Evolutionary conservation across 1,140 invertebrate species (phyloP).

Genomic region (Sycophaga agraensis): DNA sequence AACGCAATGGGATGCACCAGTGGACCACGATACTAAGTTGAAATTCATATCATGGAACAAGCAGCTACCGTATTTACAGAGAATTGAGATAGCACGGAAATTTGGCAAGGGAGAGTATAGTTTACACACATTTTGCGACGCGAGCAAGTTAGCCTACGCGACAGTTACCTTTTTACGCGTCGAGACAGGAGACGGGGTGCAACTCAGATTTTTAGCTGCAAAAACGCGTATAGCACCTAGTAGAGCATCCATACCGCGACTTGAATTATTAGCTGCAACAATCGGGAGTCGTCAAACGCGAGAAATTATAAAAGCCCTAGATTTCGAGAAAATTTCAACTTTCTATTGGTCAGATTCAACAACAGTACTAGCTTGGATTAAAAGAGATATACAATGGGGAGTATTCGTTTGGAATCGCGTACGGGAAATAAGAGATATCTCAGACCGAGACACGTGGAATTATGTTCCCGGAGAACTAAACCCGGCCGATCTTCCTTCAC

Average conservation of each 20-base stretch:
- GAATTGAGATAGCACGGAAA: constrained; percentile 34
- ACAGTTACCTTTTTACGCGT: no score
- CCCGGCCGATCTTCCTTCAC: no score
- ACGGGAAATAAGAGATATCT: constrained; percentile 21
- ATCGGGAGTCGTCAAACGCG: no score
- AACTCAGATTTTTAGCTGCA: constrained; percentile 6
- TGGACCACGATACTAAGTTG: constrained; percentile 15
- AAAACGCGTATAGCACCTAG: constrained; percentile 9
- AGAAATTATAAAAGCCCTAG: no score
- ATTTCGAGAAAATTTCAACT: constrained; percentile 11
- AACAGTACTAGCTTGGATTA: no score
- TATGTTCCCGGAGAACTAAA: constrained; percentile 32
- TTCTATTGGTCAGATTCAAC: constrained; percentile 26
- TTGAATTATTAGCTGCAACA: no score
- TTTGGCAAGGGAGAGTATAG: constrained; percentile 30
- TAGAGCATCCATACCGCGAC: constrained; percentile 26
- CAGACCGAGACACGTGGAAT: constrained; percentile 20
- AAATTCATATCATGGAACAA: constrained; percentile 33
- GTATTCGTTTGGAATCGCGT: no score
- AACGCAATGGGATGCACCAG: constrained; percentile 34
- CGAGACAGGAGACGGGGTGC: constrained; percentile 2
- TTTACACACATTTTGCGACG: no score
- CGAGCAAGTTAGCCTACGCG: no score
- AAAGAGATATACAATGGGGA: no score
- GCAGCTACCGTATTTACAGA: constrained; percentile 22